Conservation (phyloP, 2,888 invertebrate species). For the Panopea generosa region DNA sequence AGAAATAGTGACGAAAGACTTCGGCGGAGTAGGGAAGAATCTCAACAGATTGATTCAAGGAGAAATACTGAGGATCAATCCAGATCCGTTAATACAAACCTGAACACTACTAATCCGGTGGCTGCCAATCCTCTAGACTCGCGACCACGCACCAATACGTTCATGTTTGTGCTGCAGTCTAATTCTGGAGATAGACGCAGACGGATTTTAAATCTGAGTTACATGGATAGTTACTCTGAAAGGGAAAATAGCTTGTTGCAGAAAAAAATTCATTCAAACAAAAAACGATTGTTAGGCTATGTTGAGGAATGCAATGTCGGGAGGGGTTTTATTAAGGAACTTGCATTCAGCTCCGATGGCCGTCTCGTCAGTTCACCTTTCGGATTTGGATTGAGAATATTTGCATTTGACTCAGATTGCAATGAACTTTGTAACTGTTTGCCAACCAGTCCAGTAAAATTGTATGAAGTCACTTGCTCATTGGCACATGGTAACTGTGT, state of each 20-base stretch:
- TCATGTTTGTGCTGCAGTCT: constrained; percentile 58
- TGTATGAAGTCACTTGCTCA: constrained; percentile 90
- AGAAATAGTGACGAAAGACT: no score
- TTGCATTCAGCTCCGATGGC: constrained; percentile 96
- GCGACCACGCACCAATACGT: constrained; percentile 45
- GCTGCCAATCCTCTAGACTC: constrained; percentile 18
- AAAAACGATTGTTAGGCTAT: constrained; percentile 92
- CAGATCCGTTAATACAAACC: constrained; percentile 10
- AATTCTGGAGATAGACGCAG: constrained; percentile 47
- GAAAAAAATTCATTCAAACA: constrained; percentile 87
- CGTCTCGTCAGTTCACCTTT: constrained; percentile 96
- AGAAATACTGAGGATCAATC: no score
- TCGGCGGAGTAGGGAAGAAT: no score
- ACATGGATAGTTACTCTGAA: constrained; percentile 59
- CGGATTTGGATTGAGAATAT: constrained; percentile 93
- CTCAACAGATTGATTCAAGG: no score
- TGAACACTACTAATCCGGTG: constrained; percentile 2
- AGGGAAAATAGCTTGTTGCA: constrained; percentile 42
- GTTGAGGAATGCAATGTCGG: constrained; percentile 95
- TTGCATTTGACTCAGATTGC: constrained; percentile 92
- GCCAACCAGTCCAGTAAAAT: constrained; percentile 86
- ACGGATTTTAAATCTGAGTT: constrained; percentile 56
- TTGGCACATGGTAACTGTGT: constrained; percentile 93
- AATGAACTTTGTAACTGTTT: constrained; percentile 91
- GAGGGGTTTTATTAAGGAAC: constrained; percentile 96